Evolutionary conservation across 1,140 invertebrate species (phyloP).

Genomic region (Amyelois transitella): DNA sequence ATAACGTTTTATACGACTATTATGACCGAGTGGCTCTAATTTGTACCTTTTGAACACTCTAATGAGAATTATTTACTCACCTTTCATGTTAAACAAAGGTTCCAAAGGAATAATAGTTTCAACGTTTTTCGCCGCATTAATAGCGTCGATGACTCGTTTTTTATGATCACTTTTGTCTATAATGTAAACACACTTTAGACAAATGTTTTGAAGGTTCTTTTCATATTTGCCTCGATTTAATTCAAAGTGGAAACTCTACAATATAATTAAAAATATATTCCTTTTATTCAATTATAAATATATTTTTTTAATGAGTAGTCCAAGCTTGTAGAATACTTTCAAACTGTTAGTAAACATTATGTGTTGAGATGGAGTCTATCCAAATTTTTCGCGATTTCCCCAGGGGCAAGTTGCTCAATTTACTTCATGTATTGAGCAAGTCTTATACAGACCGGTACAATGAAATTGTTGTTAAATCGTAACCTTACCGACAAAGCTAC

Average conservation of each 20-base stretch:
- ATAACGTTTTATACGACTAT: conserved; percentile 26
- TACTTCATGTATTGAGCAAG: not conserved
- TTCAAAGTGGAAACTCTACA: too few relatives aligned
- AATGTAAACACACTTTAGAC: too few relatives aligned
- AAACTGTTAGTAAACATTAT: too few relatives aligned
- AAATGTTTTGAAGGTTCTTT: too few relatives aligned
- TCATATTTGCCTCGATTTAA: too few relatives aligned
- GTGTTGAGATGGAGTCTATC: not conserved
- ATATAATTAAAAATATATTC: too few relatives aligned
- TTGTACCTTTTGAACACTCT: conserved; percentile 16
- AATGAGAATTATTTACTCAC: conserved; percentile 5
- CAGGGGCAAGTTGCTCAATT: not conserved
- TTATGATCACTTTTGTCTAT: not conserved
- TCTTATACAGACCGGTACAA: too few relatives aligned
- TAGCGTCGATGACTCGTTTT: not conserved
- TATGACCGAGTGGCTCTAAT: conserved; percentile 19
- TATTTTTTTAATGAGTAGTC: too few relatives aligned
- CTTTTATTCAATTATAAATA: too few relatives aligned
- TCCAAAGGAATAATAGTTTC: not conserved
- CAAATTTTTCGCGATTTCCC: not conserved
- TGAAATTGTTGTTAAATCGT: not conserved
- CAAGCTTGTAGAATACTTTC: not conserved
- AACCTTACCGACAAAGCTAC: not conserved
- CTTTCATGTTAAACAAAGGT: not conserved
- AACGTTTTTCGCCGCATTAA: not conserved